Conservation (phyloP, 2,797 vertebrate genomes). For the Poliocrania exsul region DNA sequence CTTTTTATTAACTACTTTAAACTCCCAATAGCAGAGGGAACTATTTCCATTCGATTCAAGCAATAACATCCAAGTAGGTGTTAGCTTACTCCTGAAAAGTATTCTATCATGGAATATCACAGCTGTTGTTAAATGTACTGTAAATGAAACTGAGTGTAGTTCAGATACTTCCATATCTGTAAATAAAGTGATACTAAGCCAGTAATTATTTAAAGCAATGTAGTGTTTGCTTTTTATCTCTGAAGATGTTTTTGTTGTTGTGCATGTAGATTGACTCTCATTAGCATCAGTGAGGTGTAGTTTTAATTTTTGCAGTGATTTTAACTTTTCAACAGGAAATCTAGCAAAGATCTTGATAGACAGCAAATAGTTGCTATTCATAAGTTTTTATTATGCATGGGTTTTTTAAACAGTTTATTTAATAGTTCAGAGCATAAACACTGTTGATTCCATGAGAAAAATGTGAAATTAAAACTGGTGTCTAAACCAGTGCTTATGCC, state of each 20-base stretch:
- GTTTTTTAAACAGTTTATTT: background rate
- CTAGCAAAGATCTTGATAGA: background rate
- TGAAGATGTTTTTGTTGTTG: background rate
- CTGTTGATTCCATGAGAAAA: background rate
- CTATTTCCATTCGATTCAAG: background rate
- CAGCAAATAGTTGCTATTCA: background rate
- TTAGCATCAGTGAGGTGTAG: background rate
- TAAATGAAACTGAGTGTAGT: background rate
- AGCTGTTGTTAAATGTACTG: background rate
- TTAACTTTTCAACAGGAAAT: background rate
- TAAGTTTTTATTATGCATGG: background rate
- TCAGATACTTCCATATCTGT: background rate
- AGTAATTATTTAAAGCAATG: background rate
- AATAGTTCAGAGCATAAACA: background rate
- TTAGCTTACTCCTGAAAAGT: background rate
- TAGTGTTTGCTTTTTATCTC: background rate
- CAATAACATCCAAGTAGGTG: background rate
- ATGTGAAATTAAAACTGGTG: background rate
- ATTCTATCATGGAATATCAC: background rate
- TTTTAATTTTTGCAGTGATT: background rate
- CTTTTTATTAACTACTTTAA: background rate
- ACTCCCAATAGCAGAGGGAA: background rate
- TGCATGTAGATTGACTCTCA: background rate
- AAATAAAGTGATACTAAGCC: background rate
- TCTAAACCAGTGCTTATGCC: background rate